Evolutionary conservation across 2,797 vertebrate genomes (phyloP).

Genomic region (Acanthurus leucopareius): DNA sequence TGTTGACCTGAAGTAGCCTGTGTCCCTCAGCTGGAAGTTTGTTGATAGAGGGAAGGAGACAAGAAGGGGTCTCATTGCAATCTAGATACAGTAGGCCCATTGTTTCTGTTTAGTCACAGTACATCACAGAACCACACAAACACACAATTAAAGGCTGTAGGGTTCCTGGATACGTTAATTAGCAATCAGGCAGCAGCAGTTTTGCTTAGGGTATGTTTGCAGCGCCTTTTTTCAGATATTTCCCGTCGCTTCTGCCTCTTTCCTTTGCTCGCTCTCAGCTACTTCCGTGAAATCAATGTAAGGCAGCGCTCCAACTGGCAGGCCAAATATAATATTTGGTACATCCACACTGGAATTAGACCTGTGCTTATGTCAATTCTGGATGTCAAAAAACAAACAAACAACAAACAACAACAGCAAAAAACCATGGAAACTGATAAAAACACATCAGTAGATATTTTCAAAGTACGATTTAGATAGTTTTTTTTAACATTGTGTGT

Average conservation of each 20-base stretch:
- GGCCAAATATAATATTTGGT: slow-evolving; percentile 48
- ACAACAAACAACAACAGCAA: too few species aligned
- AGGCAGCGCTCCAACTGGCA: slow-evolving; percentile 17
- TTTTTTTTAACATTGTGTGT: slow-evolving; percentile 14
- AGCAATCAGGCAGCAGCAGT: slow-evolving; percentile 61
- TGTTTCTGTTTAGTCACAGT: slow-evolving; percentile 79
- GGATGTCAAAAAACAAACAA: slow-evolving; percentile 7
- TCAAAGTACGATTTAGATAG: slow-evolving; percentile 41
- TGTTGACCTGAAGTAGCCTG: slow-evolving; percentile 52
- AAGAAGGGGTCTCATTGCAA: slow-evolving; percentile 52
- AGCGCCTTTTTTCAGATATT: not conserved
- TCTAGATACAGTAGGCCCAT: slow-evolving; percentile 62
- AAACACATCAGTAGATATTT: slow-evolving; percentile 37
- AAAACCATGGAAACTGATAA: slow-evolving; percentile 28
- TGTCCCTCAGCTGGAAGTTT: slow-evolving; percentile 37
- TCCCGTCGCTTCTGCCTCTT: not conserved
- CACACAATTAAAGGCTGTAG: slow-evolving; percentile 74
- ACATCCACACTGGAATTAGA: slow-evolving; percentile 41
- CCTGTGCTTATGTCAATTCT: slow-evolving; percentile 41
- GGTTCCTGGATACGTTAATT: slow-evolving; percentile 73
- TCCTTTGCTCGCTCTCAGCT: slow-evolving; percentile 24
- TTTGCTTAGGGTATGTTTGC: slow-evolving; percentile 25
- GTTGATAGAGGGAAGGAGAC: slow-evolving; percentile 54
- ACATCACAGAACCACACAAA: slow-evolving; percentile 71
- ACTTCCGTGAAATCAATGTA: slow-evolving; percentile 30